A percentile compares a stretch with the other conserved stretches of the same genome.
Evolutionary conservation across 2,113 vertebrate species (phyloP).

Genomic region (Albula glossodonta): DNA sequence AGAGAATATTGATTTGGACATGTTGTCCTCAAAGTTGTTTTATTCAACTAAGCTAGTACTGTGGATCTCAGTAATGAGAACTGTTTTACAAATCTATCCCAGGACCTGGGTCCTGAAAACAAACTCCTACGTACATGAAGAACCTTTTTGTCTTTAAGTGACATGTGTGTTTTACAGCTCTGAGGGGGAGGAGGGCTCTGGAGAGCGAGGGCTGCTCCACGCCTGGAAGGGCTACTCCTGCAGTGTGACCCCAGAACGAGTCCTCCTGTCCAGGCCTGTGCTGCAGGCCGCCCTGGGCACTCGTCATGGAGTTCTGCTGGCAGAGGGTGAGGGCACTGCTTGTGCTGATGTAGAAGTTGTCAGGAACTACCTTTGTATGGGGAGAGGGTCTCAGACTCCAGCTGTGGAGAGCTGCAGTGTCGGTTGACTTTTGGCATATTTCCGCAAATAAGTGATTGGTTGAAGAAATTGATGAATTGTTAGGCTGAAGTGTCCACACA

Average conservation of each 20-base stretch:
- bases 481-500: too few species aligned
- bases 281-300: slow-evolving; percentile 86
- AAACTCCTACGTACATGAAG: not conserved
- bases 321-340: slow-evolving; percentile 76
- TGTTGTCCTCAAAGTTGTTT: too few species aligned
- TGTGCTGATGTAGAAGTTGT: not conserved
- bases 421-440: too few species aligned
- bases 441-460: too few species aligned
- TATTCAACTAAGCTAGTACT: not conserved
- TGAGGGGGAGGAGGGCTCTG: slow-evolving; percentile 70
- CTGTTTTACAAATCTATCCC: not conserved
- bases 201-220: slow-evolving; percentile 84
- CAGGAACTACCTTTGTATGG: not conserved
- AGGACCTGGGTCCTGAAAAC: not conserved
- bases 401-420: too few species aligned
- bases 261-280: slow-evolving; percentile 79
- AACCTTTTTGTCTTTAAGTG: not conserved
- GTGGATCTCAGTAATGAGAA: not conserved
- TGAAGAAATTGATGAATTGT: too few species aligned
- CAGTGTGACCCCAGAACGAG: slow-evolving; percentile 77
- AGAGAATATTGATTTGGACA: too few species aligned
- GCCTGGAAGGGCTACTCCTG: slow-evolving; percentile 87
- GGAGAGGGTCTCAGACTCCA: too few species aligned
- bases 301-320: slow-evolving; percentile 83
- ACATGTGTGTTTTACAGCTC: slow-evolving; percentile 64